Base-by-base conservation (phyloP, 2,888 invertebrate species). In the Leuctra nigra region DNA sequence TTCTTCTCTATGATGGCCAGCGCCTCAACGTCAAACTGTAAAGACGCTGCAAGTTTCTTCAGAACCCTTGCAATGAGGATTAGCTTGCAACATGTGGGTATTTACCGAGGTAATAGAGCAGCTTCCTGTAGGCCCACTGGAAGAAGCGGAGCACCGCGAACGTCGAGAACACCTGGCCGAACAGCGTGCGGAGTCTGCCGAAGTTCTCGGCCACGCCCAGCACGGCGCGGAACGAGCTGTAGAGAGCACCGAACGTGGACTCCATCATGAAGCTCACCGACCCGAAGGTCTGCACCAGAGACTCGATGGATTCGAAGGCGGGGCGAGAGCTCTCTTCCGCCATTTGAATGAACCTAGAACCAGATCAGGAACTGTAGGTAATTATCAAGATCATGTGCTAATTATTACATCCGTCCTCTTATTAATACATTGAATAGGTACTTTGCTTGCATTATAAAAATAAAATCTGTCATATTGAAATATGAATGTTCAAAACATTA, bases 241-340 rank as follows among this genome's bases (percentile, higher is more conserved):
- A 92, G 67, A 98, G 81, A 2, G 97, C 96, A 69, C 91, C 90
- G 71, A 94, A 96, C 44, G 97, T 96, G 20, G 95, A 96, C 68
- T 97, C 97, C 56, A 98, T 72, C 93, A 98, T 95, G 82, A 94
- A 91, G 2, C 95, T 91, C 2, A 98, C 83, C 53, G 97, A 95
- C 16, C 89, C 87, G 63, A 97, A 90, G 1, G 97, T 93, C 64
- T 87, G 83, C 1, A 95, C 91, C 18, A 96, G 77, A 53, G 92
- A 87, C 72, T 97, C 95, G 63, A 98, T 92, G 13, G 92, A 93
- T 67, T 95, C 89, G 72, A 98, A 98, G 6, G 98, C 92, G 56
- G 90, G 88, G 46, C 95, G 77, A 0, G 95, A 91, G 65, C 85
- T 90, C 65, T 94, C 94, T 72, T 95, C 94, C 0, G 94, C 95